Evolutionary conservation across 2,888 invertebrate genomes (phyloP), one percentile per base, ranked within the genome.

Genomic region (Cacoxenus indagator): DNA sequence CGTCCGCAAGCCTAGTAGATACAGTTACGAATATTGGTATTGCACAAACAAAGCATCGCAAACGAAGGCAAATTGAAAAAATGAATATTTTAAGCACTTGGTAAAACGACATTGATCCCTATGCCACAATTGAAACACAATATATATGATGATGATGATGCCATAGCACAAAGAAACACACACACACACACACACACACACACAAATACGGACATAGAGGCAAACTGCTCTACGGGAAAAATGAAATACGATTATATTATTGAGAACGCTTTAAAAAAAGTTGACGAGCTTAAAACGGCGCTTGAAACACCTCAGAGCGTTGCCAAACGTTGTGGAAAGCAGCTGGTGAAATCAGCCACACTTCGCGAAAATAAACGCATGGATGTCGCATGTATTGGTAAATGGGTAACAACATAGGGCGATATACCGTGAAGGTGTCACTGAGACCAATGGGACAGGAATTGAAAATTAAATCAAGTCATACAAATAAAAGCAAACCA

Each of bases 391-490:
- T n/a, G n/a, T n/a, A n/a, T n/a, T n/a, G n/a, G n/a, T n/a, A n/a
- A 70, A 68, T 70, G 73, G 14, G 37, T 14, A 37, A 8, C 2
- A 37, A 37, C 14, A 37, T 14, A 37, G 4, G 2, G 4, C 4
- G 9, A 37, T 2, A 37, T n/a, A n/a, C n/a, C n/a, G 37, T 5
- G 37, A 14, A 37, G 37, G 37, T 14, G 37, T 37, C 72, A 72
- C 76, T 76, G 71, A 66, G 69, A 66, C 69, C 64, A 31, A 57
- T 46, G 61, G 59, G n/a, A n/a, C 67, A 70, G 71, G 67, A 78
- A 76, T 72, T 67, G 75, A 78, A 82, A 80, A 77, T 80, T 78
- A 81, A 82, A 80, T 80, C 77, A 73, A 75, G 73, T 75, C 82
- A n/a, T 75, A 37, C 24, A 31, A 51, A 51, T 31, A 22, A 22